Evolutionary conservation across 2,888 invertebrate genomes (phyloP), one percentile per base, ranked within the genome.

Genomic region (Agonopterix alstromeriana): DNA sequence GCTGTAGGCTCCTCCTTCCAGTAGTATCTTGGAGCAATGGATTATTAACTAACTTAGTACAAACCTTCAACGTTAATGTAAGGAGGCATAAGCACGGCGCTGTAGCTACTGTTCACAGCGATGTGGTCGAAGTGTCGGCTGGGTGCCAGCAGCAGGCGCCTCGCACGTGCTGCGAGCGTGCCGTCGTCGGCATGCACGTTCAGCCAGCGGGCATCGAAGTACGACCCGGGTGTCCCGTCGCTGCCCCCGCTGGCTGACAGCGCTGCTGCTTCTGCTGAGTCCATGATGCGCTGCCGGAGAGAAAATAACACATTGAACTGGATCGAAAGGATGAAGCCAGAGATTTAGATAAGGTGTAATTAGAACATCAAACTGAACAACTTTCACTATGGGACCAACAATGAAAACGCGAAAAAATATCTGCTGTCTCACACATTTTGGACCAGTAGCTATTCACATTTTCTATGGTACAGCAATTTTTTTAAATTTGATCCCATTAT

Each of bases 31-130:
- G 7, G 27, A 7, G 27, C 27, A 27, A 27, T 27, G 27, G 14
- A 14, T 14, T 2, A 14, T 14, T 14, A 2, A 14, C 14, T 14
- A 2, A 14, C 14, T 27, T 1, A 27, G 7, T n/a, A 38, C 38
- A 10, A 38, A 42, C 94, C 92, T 64, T 90, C 89, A 67, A 94
- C 94, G 63, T 91, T 92, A 48, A 96, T 92, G 63, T 93, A 93
- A 0, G 93, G 92, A 27, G 98, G 97, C 77, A 98, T 93, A 56
- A 98, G 93, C 58, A 98, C 95, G 47, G 97, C 95, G 73, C 97
- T 97, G 65, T 94, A 91, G 73, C 93, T 95, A 56, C 93, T 91
- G 77, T 96, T 97, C 52, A 96, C 94, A 17, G 94, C 93, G 62
- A 96, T 91, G 69, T 95, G 94, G 79, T 96, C 96, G 73, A 97